Conservation (phyloP, 2,888 invertebrate genomes). For the Hydriomena furcata region DNA sequence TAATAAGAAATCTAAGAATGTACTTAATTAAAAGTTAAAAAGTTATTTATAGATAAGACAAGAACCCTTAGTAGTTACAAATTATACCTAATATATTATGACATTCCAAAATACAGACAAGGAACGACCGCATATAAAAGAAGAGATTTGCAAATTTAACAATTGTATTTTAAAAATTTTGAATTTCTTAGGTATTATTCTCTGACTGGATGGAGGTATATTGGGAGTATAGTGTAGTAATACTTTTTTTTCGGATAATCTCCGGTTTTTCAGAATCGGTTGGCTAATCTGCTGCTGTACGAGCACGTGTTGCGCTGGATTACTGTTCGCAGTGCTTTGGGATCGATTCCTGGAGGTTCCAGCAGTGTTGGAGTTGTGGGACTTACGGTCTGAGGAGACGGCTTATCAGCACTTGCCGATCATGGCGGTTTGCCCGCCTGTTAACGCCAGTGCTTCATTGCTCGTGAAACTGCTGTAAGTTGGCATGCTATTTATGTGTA, state of each 20-base stretch:
- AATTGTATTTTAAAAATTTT: no score
- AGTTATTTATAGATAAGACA: no score
- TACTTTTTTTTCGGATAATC: background rate
- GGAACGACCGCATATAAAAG: no score
- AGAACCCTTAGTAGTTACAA: no score
- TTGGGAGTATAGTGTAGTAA: no score
- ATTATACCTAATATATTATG: no score
- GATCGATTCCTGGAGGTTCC: constrained; percentile 63
- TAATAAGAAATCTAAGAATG: no score
- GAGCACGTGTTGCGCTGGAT: constrained; percentile 64
- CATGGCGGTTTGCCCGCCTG: constrained; percentile 57
- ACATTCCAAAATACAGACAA: no score
- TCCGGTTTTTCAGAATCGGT: constrained; percentile 41
- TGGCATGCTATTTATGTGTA: background rate
- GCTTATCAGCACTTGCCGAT: constrained; percentile 44
- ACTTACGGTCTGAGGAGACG: constrained; percentile 30
- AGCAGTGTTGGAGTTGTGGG: constrained; percentile 55
- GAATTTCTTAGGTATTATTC: no score
- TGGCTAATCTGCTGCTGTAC: constrained; percentile 61
- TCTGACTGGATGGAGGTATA: no score
- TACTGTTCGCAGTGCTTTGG: constrained; percentile 67
- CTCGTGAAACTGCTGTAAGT: constrained; percentile 52
- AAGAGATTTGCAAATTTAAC: no score
- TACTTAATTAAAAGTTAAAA: no score
- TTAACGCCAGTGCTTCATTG: constrained; percentile 41